Evolutionary conservation across 2,888 invertebrate genomes (phyloP).

Genomic region (Taenaris catops): DNA sequence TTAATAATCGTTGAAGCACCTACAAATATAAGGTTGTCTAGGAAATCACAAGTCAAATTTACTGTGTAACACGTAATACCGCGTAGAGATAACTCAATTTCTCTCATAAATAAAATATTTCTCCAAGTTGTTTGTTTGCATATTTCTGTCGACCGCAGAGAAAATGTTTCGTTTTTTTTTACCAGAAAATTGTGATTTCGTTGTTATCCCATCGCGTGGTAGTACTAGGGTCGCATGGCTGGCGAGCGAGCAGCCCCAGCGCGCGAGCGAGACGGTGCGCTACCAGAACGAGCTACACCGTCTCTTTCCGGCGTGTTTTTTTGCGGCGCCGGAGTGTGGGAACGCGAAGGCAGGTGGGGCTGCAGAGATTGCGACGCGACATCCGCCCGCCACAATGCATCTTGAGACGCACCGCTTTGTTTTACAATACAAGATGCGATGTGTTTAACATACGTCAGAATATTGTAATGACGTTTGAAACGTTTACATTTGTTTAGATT

Average conservation of each 20-base stretch:
- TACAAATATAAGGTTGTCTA: conserved; percentile 53
- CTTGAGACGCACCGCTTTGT: conserved; percentile 44
- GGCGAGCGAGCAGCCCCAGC: conserved; percentile 52
- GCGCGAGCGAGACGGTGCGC: conserved; percentile 53
- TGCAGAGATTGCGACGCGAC: conserved; percentile 78
- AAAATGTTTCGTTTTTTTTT: conserved; percentile 42
- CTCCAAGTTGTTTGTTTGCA: conserved; percentile 31
- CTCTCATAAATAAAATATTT: conserved; percentile 23
- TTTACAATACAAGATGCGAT: conserved; percentile 58
- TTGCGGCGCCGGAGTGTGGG: conserved; percentile 80
- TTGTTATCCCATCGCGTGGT: conserved; percentile 48
- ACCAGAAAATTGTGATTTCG: conserved; percentile 62
- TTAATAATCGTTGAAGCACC: conserved; percentile 70
- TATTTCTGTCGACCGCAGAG: conserved; percentile 27
- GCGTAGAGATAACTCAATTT: conserved; percentile 8
- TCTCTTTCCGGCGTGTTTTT: conserved; percentile 68
- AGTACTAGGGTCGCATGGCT: conserved; percentile 37
- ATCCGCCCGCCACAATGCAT: conserved; percentile 77
- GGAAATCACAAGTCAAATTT: too few relatives aligned
- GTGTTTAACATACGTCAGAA: conserved; percentile 63
- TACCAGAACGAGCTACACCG: conserved; percentile 36
- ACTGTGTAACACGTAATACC: too few relatives aligned
- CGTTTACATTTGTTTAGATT: conserved; percentile 42
- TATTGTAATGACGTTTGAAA: conserved; percentile 43
- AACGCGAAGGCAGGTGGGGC: conserved; percentile 77